Conservation (phyloP, 2,888 invertebrate species). For the Andrena trimmerana region DNA sequence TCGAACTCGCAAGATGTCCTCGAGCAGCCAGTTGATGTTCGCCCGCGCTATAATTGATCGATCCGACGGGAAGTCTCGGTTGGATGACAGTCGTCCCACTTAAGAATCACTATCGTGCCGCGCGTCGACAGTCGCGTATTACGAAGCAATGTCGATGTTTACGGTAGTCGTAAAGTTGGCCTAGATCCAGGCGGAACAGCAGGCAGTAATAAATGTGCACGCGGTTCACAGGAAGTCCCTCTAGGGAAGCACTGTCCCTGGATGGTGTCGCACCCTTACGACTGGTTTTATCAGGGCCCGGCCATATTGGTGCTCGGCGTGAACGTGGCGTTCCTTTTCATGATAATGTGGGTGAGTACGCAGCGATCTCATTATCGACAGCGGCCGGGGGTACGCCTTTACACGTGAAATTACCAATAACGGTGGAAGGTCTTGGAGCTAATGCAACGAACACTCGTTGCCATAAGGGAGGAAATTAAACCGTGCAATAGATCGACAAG, state of each 20-base stretch:
- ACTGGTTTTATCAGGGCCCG: slow-evolving; percentile 95
- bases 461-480: slow-evolving; percentile 9
- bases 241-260: slow-evolving; percentile 88
- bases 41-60: too few relatives aligned
- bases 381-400: not conserved
- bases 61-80: too few relatives aligned
- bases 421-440: not conserved
- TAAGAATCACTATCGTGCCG: too few relatives aligned
- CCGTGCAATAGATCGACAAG: not conserved
- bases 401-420: slow-evolving; percentile 6
- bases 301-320: slow-evolving; percentile 93
- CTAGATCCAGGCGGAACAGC: slow-evolving; percentile 11
- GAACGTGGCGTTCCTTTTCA: slow-evolving; percentile 92
- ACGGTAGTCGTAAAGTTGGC: slow-evolving; percentile 27
- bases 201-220: slow-evolving; percentile 11
- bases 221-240: slow-evolving; percentile 75
- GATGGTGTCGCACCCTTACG: slow-evolving; percentile 92
- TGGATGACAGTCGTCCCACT: too few relatives aligned
- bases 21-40: too few relatives aligned
- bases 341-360: slow-evolving; percentile 95
- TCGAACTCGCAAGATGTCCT: too few relatives aligned
- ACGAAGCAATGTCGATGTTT: slow-evolving; percentile 29
- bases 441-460: not conserved
- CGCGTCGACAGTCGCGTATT: not conserved
- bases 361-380: slow-evolving; percentile 10